A percentile compares a stretch with the other conserved stretches of the same genome.
These are phyloP conservation scores for Poecilia wingei DNA, from an alignment of 2,797 vertebrate genomes.

Conservation along the genomic window DNA sequence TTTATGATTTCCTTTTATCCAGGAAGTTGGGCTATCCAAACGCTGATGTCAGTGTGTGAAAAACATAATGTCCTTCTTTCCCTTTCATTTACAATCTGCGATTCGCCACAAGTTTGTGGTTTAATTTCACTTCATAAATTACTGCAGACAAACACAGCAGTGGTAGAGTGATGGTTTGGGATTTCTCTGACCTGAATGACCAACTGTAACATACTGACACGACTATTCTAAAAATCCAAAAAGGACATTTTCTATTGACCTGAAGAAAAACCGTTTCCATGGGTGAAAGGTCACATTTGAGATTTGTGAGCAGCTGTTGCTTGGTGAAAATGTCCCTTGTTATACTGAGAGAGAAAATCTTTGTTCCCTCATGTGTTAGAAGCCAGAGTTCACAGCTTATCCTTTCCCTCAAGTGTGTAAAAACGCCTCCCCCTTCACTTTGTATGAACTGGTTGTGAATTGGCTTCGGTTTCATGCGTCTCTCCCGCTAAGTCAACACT, in stretches of 20 bases:
- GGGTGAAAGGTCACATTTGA: neutral
- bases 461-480: slow-evolving; percentile 25
- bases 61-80: neutral
- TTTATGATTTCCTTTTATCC: neutral
- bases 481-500: slow-evolving; percentile 53
- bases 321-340: neutral
- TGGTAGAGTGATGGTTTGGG: neutral
- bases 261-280: neutral
- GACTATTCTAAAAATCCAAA: neutral
- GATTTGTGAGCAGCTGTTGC: neutral
- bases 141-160: neutral
- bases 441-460: slow-evolving; percentile 48
- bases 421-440: slow-evolving; percentile 52
- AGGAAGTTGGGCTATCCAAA: neutral
- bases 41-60: neutral
- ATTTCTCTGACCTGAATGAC: neutral
- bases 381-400: slow-evolving; percentile 42
- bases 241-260: neutral
- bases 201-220: neutral
- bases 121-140: neutral
- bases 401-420: slow-evolving; percentile 42
- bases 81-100: neutral
- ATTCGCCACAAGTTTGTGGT: neutral
- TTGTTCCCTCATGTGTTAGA: slow-evolving; percentile 23
- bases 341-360: slow-evolving; percentile 14